phyloP scores from a whole-genome alignment of 2,797 vertebrate genomes.

The Eleutherodactylus coqui region DNA sequence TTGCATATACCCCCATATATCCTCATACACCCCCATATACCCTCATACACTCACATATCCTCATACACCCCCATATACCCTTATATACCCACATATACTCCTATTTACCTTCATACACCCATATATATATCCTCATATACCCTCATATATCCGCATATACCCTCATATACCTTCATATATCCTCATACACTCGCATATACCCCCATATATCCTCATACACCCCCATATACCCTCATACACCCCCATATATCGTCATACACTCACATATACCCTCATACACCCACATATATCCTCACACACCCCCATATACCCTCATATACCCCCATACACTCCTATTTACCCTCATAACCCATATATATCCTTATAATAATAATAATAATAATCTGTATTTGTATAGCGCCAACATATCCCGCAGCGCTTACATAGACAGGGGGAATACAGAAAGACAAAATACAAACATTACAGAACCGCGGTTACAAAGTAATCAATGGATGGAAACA shows the following conservation, averaged over 20 bases:
- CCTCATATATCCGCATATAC: not conserved
- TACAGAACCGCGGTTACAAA: too few species aligned
- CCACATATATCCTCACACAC: too few species aligned
- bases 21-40: not conserved
- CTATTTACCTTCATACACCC: not conserved
- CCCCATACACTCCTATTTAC: not conserved
- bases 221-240: not conserved
- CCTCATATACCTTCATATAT: not conserved
- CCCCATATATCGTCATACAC: not conserved
- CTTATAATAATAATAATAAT: too few species aligned
- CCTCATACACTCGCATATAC: not conserved
- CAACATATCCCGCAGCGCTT: too few species aligned
- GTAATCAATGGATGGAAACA: too few species aligned
- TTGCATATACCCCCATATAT: not conserved
- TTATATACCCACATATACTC: not conserved
- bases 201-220: not conserved
- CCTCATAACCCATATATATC: too few species aligned
- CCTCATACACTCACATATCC: not conserved
- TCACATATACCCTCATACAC: too few species aligned
- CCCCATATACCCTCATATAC: too few species aligned
- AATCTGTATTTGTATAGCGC: too few species aligned
- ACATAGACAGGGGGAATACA: too few species aligned
- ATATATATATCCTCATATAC: not conserved
- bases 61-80: not conserved
- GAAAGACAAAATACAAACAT: too few species aligned